Conservation (phyloP, 2,113 vertebrate species). For the Myrmecobius fasciatus region DNA sequence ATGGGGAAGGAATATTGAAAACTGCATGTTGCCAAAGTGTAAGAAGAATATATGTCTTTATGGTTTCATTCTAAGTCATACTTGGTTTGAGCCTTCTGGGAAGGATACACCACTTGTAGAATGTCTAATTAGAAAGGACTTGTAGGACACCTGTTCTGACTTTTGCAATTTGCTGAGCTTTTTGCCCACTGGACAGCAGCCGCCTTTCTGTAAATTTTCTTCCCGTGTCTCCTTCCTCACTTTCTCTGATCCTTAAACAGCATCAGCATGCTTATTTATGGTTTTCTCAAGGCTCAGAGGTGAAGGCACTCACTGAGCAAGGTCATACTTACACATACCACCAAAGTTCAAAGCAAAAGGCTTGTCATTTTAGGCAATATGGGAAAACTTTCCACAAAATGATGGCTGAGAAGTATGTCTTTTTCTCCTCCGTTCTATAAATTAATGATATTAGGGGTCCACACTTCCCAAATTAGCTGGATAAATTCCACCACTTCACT, state of each 20-base stretch:
- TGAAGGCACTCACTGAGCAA: background rate
- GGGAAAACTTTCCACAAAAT: background rate
- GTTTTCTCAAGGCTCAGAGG: background rate
- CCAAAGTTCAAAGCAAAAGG: background rate
- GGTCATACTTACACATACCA: background rate
- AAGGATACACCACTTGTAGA: background rate
- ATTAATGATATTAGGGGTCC: background rate
- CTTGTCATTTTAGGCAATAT: background rate
- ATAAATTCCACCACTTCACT: background rate
- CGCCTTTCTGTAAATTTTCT: background rate
- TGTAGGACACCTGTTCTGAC: background rate
- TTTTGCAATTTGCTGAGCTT: background rate
- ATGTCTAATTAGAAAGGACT: background rate
- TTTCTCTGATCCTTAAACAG: background rate
- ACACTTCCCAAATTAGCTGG: background rate
- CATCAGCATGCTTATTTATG: background rate
- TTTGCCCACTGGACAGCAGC: background rate
- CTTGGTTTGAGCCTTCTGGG: background rate
- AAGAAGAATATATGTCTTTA: background rate
- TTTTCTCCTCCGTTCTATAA: background rate
- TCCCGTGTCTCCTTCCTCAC: background rate
- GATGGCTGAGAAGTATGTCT: background rate
- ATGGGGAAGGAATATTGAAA: background rate
- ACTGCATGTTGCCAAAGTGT: background rate
- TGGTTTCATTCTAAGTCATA: background rate